Conservation (phyloP, 2,113 vertebrate species). For the Engraulis encrasicolus region DNA sequence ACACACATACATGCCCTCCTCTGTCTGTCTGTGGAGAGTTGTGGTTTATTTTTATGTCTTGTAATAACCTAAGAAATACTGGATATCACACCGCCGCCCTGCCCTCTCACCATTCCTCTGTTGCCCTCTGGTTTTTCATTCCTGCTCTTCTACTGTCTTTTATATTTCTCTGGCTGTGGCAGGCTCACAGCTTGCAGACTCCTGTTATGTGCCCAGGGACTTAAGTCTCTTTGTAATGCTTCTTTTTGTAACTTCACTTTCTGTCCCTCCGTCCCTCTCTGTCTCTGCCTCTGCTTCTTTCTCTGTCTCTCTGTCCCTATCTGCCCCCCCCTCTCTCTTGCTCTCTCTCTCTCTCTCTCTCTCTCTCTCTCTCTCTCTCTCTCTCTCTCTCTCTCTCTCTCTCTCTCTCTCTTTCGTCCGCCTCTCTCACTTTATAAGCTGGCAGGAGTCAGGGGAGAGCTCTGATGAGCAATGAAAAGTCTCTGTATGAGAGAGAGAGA, state of each 20-base stretch:
- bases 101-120: background rate
- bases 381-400: background rate
- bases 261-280: background rate
- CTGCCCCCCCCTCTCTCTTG: background rate
- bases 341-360: too few relatives aligned
- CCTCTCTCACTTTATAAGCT: background rate
- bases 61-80: slow-evolving; percentile 14
- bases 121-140: slow-evolving; percentile 10
- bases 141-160: background rate
- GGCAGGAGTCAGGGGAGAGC: background rate
- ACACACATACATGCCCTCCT: background rate
- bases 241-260: background rate
- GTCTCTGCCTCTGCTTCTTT: too few relatives aligned
- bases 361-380: background rate
- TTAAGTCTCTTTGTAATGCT: background rate
- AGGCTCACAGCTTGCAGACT: background rate
- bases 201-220: background rate
- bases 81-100: background rate
- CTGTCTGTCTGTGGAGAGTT: background rate
- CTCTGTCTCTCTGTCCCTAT: background rate
- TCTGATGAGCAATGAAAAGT: background rate
- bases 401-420: too few relatives aligned
- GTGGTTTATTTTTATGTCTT: slow-evolving; percentile 26
- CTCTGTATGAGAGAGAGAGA: background rate
- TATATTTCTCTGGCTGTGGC: background rate